These are phyloP conservation scores for Phrynocephalus vlangalii DNA, from an alignment of 2,797 vertebrate species.

Conservation along the genomic window DNA sequence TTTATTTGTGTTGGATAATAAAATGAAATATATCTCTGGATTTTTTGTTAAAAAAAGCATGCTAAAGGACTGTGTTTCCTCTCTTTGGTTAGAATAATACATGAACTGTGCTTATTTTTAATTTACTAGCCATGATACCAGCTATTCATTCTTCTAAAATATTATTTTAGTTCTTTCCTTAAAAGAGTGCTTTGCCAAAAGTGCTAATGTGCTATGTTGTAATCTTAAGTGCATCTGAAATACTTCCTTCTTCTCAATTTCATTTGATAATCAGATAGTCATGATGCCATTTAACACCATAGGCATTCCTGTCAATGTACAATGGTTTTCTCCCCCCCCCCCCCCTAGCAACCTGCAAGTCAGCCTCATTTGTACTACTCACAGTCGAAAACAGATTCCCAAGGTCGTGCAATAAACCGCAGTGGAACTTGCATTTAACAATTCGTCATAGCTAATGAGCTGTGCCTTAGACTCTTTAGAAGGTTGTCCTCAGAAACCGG, in stretches of 20 bases:
- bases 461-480: constrained; percentile 33
- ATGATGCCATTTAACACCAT: constrained; percentile 32
- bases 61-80: not conserved
- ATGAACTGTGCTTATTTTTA: not conserved
- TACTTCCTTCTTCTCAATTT: not conserved
- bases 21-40: not conserved
- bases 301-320: constrained; percentile 55
- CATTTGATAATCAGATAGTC: constrained; percentile 41
- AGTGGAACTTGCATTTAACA: constrained; percentile 56
- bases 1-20: not conserved
- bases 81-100: not conserved
- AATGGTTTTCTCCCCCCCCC: too few relatives aligned
- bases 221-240: not conserved
- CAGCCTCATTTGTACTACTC: constrained; percentile 60
- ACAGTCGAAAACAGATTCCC: constrained; percentile 58
- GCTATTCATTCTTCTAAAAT: not conserved
- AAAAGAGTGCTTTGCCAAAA: constrained; percentile 8
- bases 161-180: not conserved
- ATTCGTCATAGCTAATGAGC: constrained; percentile 26
- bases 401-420: constrained; percentile 76
- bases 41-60: not conserved
- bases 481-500: constrained; percentile 25
- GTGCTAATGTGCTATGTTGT: constrained; percentile 22
- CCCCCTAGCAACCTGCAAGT: constrained; percentile 61
- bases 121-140: not conserved